Conservation (phyloP, 2,888 invertebrate species). For the Herminia tarsipennalis region DNA sequence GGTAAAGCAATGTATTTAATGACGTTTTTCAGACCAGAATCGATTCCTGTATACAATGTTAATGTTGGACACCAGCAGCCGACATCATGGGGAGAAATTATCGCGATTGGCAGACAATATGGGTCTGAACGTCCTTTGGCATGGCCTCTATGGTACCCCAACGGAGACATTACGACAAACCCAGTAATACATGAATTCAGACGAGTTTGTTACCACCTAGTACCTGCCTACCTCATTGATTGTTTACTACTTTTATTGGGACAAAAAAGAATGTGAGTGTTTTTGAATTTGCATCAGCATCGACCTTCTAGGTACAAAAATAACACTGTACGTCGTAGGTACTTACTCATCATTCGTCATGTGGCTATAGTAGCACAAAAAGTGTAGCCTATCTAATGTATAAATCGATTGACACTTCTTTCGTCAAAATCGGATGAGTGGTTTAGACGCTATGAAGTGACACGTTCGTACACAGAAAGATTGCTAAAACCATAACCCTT, state of each 20-base stretch:
- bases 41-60: conserved; percentile 94
- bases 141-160: conserved; percentile 94
- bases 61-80: conserved; percentile 93
- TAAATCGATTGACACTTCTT: too few relatives aligned
- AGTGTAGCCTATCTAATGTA: too few relatives aligned
- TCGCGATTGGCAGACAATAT: conserved; percentile 88
- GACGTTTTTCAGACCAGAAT: conserved; percentile 79
- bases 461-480: too few relatives aligned
- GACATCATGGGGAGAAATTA: conserved; percentile 94
- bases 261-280: conserved; percentile 93
- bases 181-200: conserved; percentile 87
- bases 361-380: too few relatives aligned
- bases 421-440: too few relatives aligned
- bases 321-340: too few relatives aligned
- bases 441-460: too few relatives aligned
- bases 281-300: too few relatives aligned
- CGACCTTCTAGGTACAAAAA: too few relatives aligned
- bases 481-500: too few relatives aligned
- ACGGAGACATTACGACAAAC: conserved; percentile 90
- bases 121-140: conserved; percentile 91
- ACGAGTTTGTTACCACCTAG: conserved; percentile 89
- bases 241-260: conserved; percentile 89
- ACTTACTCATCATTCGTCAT: too few relatives aligned
- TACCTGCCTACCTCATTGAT: conserved; percentile 93
- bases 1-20: too few relatives aligned